Percentiles rank a stretch among this genome's conserved stretches.
Conservation (phyloP, 1,140 invertebrate genomes). For the Caenorhabditis remanei region DNA sequence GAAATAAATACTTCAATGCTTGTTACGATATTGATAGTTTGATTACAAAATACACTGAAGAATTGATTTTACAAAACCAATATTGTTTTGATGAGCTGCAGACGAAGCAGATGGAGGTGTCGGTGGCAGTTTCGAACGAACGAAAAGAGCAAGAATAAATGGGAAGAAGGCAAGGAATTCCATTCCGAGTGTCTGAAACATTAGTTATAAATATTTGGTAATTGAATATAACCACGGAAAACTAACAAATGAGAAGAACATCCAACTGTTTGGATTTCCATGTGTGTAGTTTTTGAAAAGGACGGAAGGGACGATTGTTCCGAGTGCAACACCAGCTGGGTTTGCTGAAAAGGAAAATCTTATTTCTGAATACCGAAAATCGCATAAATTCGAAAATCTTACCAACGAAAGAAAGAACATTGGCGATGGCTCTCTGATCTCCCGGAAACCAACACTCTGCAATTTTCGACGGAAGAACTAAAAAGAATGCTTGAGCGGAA, state of each 20-base stretch:
- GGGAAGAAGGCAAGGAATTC: slow-evolving; percentile 21
- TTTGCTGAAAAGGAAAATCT: slow-evolving; percentile 70
- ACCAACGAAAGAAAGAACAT: slow-evolving; percentile 74
- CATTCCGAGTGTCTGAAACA: slow-evolving; percentile 52
- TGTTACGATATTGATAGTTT: neutral
- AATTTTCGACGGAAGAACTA: slow-evolving; percentile 76
- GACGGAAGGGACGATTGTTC: slow-evolving; percentile 73
- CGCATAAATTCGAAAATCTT: neutral
- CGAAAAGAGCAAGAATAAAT: slow-evolving; percentile 6
- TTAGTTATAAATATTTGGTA: neutral
- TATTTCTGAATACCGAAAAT: neutral
- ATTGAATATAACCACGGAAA: neutral
- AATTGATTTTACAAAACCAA: slow-evolving; percentile 45
- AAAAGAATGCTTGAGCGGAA: slow-evolving; percentile 74
- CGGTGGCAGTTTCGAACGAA: slow-evolving; percentile 24
- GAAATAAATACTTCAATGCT: neutral
- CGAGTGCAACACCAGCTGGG: slow-evolving; percentile 75
- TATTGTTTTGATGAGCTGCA: slow-evolving; percentile 49
- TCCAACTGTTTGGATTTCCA: slow-evolving; percentile 67
- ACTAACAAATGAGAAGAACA: slow-evolving; percentile 53
- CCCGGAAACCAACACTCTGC: slow-evolving; percentile 76
- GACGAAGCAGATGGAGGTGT: slow-evolving; percentile 55
- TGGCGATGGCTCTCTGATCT: slow-evolving; percentile 74
- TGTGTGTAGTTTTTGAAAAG: slow-evolving; percentile 65
- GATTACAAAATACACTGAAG: slow-evolving; percentile 53